Evolutionary conservation across 37 sponge, comb jelly and placozoan species (phyloP).

Genomic region (Mnemiopsis leidyi): DNA sequence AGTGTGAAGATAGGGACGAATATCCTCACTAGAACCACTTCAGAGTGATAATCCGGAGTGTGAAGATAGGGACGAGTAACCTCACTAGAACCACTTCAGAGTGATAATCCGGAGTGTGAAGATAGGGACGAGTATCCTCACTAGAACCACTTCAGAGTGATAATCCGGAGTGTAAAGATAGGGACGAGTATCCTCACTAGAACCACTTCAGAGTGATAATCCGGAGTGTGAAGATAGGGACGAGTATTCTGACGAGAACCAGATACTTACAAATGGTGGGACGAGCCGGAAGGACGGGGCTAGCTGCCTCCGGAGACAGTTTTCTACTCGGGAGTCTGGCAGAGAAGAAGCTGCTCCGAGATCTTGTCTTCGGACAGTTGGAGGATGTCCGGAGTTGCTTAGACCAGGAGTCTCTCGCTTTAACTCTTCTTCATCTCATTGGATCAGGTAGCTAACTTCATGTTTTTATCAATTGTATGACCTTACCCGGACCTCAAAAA

Average conservation of each 20-base stretch:
- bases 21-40: too few species aligned
- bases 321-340: neutral
- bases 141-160: too few species aligned
- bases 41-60: too few species aligned
- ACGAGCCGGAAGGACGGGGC: conserved; percentile 91
- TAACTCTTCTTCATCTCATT: conserved; percentile 57
- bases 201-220: conserved; percentile 78
- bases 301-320: conserved; percentile 15
- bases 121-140: too few species aligned
- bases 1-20: too few species aligned
- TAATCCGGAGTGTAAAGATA: too few species aligned
- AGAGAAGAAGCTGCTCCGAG: neutral
- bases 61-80: too few species aligned
- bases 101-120: too few species aligned
- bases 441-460: conserved; percentile 52
- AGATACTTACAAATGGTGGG: conserved; percentile 96
- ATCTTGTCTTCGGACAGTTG: conserved; percentile 20
- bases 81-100: too few species aligned
- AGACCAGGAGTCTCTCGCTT: conserved; percentile 19
- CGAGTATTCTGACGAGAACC: conserved; percentile 73
- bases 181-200: too few species aligned
- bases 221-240: conserved; percentile 83
- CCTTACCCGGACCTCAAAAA: too few species aligned
- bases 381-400: conserved; percentile 51
- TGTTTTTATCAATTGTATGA: neutral